phyloP scores from a whole-genome alignment of 1,140 invertebrate genomes.

The Oedothorax gibbosus region DNA sequence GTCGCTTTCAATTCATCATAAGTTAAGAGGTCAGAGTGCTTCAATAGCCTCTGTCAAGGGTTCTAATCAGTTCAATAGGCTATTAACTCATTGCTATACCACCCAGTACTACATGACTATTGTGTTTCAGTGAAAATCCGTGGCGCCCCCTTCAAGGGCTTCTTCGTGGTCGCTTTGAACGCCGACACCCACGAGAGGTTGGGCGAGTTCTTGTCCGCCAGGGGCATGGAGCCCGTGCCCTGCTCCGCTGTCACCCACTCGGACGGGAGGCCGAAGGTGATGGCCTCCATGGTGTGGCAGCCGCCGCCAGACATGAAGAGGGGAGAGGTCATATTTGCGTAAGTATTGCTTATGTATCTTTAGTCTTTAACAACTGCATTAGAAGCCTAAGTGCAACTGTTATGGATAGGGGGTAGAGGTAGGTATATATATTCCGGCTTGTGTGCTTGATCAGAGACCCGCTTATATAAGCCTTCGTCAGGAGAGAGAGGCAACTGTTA shows the following conservation, averaged over 20 bases:
- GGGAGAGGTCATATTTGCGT: slow-evolving; percentile 61
- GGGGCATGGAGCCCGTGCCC: slow-evolving; percentile 51
- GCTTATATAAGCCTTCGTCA: too few relatives aligned
- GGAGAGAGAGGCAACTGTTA: too few relatives aligned
- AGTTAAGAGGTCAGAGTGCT: too few relatives aligned
- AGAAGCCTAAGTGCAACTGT: not conserved
- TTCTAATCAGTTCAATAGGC: too few relatives aligned
- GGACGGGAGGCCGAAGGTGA: slow-evolving; percentile 52
- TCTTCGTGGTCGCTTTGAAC: slow-evolving; percentile 60
- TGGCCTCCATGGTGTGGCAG: slow-evolving; percentile 55
- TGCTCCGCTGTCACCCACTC: slow-evolving; percentile 61
- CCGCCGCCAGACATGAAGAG: slow-evolving; percentile 44
- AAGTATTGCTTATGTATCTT: not conserved
- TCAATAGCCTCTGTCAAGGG: too few relatives aligned
- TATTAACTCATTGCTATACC: too few relatives aligned
- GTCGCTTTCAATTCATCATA: too few relatives aligned
- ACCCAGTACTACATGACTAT: too few relatives aligned
- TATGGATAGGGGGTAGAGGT: not conserved
- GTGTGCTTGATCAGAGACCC: slow-evolving; percentile 2
- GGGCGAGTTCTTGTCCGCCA: slow-evolving; percentile 42
- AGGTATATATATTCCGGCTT: not conserved
- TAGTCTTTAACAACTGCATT: not conserved
- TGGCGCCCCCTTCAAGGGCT: slow-evolving; percentile 62
- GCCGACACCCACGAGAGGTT: slow-evolving; percentile 57
- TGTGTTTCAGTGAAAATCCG: slow-evolving; percentile 54